Evolutionary conservation across 2,113 vertebrate species (phyloP).

Genomic region (Nicator chloris): DNA sequence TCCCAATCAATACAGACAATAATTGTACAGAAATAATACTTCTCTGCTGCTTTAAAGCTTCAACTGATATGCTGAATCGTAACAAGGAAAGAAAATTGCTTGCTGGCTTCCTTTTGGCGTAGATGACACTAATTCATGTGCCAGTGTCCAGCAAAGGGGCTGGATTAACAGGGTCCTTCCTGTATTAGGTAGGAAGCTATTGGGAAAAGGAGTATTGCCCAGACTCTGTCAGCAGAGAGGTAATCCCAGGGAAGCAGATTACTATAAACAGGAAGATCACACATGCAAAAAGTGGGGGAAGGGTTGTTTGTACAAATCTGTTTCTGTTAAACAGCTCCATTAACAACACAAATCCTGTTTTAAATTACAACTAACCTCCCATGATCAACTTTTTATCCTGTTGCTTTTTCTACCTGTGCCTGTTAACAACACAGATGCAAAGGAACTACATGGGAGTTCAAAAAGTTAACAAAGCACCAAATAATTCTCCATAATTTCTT

Average conservation of each 20-base stretch:
- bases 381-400: background rate
- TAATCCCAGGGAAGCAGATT: slow-evolving; percentile 72
- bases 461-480: background rate
- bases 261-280: slow-evolving; percentile 67
- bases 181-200: slow-evolving; percentile 10
- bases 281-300: slow-evolving; percentile 18
- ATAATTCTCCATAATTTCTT: background rate
- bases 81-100: background rate
- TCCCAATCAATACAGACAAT: background rate
- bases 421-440: background rate
- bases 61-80: background rate
- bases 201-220: slow-evolving; percentile 8
- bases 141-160: background rate
- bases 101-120: background rate
- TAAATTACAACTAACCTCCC: background rate
- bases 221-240: slow-evolving; percentile 28
- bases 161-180: slow-evolving; percentile 45
- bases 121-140: background rate
- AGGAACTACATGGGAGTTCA: background rate
- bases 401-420: background rate
- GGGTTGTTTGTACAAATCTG: slow-evolving; percentile 41
- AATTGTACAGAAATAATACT: background rate
- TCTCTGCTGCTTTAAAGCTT: background rate
- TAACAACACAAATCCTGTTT: slow-evolving; percentile 49
- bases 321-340: slow-evolving; percentile 53